A percentile compares a stretch with the other conserved stretches of the same genome.
phyloP scores from a whole-genome alignment of 1,140 invertebrate species.

The Tenebrio molitor region DNA sequence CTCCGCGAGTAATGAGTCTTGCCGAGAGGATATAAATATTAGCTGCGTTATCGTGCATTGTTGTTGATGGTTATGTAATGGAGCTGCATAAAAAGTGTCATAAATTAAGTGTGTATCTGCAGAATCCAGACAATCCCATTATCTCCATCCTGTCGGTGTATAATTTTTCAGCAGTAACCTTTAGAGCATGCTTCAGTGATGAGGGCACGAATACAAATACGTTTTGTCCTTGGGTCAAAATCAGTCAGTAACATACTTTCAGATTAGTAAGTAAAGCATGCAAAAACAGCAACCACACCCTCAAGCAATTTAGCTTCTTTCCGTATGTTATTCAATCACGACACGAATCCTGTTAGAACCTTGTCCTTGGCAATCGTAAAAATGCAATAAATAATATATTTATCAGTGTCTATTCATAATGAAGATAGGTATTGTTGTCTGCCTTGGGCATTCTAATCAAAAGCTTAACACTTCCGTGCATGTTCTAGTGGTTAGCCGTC shows the following conservation, averaged over 20 bases:
- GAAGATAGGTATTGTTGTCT: neutral
- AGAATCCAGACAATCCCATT: slow-evolving; percentile 33
- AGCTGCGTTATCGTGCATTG: neutral
- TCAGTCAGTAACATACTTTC: slow-evolving; percentile 41
- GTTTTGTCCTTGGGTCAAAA: slow-evolving; percentile 30
- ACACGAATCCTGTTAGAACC: slow-evolving; percentile 43
- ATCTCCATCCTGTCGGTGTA: slow-evolving; percentile 25
- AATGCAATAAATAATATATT: slow-evolving; percentile 35
- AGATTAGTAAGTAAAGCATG: slow-evolving; percentile 41
- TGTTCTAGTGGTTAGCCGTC: neutral
- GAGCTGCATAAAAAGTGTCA: neutral
- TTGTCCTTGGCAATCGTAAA: slow-evolving; percentile 47
- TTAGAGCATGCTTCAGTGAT: slow-evolving; percentile 28
- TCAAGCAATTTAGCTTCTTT: slow-evolving; percentile 40
- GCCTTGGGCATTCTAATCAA: slow-evolving; percentile 14
- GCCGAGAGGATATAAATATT: too few species aligned
- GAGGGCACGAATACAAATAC: slow-evolving; percentile 42
- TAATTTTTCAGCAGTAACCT: slow-evolving; percentile 44
- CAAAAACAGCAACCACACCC: slow-evolving; percentile 43
- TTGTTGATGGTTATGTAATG: slow-evolving; percentile 3
- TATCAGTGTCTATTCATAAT: slow-evolving; percentile 31
- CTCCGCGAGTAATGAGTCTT: too few species aligned
- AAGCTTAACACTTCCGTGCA: slow-evolving; percentile 15
- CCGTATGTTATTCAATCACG: slow-evolving; percentile 49
- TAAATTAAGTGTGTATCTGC: slow-evolving; percentile 11